These are phyloP conservation scores for Chromobotia macracanthus DNA, from an alignment of 2,797 vertebrate species.

Conservation along the genomic window DNA sequence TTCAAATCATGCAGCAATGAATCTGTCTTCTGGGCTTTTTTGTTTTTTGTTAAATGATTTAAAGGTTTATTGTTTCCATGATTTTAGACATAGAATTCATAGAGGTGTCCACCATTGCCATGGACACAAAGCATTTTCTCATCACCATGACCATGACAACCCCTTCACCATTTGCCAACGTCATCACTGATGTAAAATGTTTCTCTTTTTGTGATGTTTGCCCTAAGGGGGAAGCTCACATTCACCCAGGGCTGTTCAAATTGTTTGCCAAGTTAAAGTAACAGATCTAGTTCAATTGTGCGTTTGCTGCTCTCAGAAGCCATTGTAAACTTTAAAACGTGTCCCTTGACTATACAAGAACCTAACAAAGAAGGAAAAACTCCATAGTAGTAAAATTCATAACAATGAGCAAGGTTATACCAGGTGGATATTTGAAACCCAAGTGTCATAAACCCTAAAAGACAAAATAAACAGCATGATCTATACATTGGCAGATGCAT, in stretches of 20 bases:
- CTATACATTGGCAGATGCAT: not conserved
- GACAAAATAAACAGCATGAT: too few relatives aligned
- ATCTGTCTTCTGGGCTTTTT: conserved; percentile 5
- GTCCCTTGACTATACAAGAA: conserved; percentile 58
- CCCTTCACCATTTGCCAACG: conserved; percentile 15
- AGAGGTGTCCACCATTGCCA: conserved; percentile 22
- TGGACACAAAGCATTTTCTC: conserved; percentile 30
- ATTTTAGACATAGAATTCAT: not conserved
- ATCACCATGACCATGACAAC: conserved; percentile 2
- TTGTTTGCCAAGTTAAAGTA: conserved; percentile 48
- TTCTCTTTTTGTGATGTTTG: conserved; percentile 42
- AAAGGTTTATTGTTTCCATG: not conserved
- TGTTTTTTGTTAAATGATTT: not conserved
- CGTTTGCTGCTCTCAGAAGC: conserved; percentile 3
- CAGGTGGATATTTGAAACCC: not conserved
- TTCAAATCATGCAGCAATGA: not conserved
- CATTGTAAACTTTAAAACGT: conserved; percentile 55
- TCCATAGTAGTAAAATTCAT: conserved; percentile 44
- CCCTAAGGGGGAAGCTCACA: not conserved
- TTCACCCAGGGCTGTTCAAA: conserved; percentile 10
- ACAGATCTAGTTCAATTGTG: not conserved
- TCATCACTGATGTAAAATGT: conserved; percentile 57
- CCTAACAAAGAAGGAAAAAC: conserved; percentile 46
- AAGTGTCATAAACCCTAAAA: conserved; percentile 17
- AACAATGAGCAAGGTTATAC: not conserved